A percentile compares a stretch with the other conserved stretches of the same genome.
phyloP scores from a whole-genome alignment of 2,888 invertebrate species.

The Oegoconia quadripuncta region DNA sequence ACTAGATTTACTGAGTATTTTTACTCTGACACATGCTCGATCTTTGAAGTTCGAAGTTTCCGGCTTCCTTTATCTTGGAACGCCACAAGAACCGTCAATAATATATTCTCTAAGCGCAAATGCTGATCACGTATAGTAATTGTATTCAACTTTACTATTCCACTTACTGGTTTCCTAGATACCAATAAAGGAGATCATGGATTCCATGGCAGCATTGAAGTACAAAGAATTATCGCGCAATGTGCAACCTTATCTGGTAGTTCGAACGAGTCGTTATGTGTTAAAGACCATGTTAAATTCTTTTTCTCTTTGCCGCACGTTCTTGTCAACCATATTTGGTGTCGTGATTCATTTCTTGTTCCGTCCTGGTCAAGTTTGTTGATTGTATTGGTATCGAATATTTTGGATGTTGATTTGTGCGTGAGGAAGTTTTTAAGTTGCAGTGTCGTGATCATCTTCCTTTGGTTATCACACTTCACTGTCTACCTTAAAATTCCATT shows the following conservation, averaged over 20 bases:
- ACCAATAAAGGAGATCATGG: conserved; percentile 42
- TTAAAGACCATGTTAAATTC: conserved; percentile 37
- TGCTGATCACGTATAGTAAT: conserved; percentile 34
- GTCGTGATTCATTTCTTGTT: conserved; percentile 49
- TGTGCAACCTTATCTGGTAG: conserved; percentile 48
- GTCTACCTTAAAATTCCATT: not conserved
- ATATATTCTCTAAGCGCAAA: conserved; percentile 20
- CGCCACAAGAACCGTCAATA: conserved; percentile 20
- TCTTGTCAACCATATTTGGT: conserved; percentile 48
- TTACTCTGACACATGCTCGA: conserved; percentile 8
- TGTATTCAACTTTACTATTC: conserved; percentile 22
- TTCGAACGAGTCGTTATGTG: conserved; percentile 42
- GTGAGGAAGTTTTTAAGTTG: conserved; percentile 12
- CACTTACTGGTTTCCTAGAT: conserved; percentile 48
- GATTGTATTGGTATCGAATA: conserved; percentile 14
- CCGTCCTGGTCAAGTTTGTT: conserved; percentile 34
- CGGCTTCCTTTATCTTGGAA: conserved; percentile 35
- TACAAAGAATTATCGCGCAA: conserved; percentile 38
- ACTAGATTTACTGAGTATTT: conserved; percentile 11
- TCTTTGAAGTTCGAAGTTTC: conserved; percentile 24
- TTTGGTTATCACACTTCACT: no score
- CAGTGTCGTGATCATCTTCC: conserved; percentile 3
- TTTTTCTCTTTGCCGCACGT: conserved; percentile 40
- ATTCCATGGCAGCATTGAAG: conserved; percentile 41
- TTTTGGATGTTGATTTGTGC: conserved; percentile 10